These are phyloP conservation scores for Anarhynchus alexandrinus DNA, from an alignment of 2,113 vertebrate genomes.

Conservation along the genomic window DNA sequence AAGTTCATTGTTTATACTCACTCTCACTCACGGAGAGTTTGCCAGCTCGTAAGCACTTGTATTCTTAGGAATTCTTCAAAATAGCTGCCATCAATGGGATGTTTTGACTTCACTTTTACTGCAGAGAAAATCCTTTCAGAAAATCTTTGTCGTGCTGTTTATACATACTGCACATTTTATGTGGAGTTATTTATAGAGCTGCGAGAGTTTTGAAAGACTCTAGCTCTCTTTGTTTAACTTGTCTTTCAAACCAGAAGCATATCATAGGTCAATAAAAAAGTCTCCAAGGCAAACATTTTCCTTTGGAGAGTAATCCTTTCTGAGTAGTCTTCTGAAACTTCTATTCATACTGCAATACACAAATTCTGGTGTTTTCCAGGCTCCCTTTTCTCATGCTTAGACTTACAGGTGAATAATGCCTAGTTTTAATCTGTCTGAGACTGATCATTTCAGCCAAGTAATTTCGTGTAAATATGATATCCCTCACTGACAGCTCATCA, in stretches of 20 bases:
- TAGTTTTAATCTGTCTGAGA: background rate
- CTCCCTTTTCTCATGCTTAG: background rate
- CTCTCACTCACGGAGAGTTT: background rate
- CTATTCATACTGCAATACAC: background rate
- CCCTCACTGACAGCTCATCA: background rate
- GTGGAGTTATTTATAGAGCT: conserved; percentile 34
- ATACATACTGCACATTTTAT: conserved; percentile 36
- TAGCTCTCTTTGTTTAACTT: conserved; percentile 22
- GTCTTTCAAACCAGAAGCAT: conserved; percentile 36
- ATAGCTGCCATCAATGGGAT: conserved; percentile 12
- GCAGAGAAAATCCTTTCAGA: conserved; percentile 36
- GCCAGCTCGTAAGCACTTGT: background rate
- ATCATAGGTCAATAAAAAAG: conserved; percentile 34
- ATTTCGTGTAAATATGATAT: background rate
- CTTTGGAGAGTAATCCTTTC: background rate
- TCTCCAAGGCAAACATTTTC: conserved; percentile 34
- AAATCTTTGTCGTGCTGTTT: conserved; percentile 40
- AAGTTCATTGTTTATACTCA: conserved; percentile 43
- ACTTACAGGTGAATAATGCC: background rate
- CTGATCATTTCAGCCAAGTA: background rate
- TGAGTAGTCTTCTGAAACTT: background rate
- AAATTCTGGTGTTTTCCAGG: background rate
- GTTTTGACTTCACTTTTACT: conserved; percentile 40
- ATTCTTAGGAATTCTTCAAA: conserved; percentile 37
- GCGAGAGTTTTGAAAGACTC: conserved; percentile 23